Base-by-base conservation (phyloP, 1,140 invertebrate genomes). In the Popillia japonica region DNA sequence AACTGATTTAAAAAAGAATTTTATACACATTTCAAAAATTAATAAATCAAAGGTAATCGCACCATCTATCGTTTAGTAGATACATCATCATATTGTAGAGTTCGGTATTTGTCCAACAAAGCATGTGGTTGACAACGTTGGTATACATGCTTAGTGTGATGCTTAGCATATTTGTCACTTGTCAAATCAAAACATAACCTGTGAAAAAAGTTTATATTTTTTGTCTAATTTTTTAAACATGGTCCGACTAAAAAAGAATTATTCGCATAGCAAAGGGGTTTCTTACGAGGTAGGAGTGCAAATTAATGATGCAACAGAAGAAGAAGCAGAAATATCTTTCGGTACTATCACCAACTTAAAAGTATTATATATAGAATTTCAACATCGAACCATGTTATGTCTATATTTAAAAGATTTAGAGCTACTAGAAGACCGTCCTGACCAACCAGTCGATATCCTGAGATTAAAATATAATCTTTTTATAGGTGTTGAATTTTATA, bases 121-220 rank as follows among this genome's bases (percentile, higher is more conserved):
- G 48, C 48, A 4, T 34, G 27, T 34, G 27, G 27, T 34, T 34
- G 27, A 34, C 27, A 34, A 34, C 27, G 27, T 34, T 34, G 27
- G 27, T 34, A 34, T 34, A 34, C 4, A 34, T 34, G 27, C 2
- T 34, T 34, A 4, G 27, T 34, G 4, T 34, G 27, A 1, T 34
- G 27, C n/a, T n/a, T n/a, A n/a, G n/a, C n/a, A n/a, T n/a, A n/a
- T n/a, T n/a, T n/a, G 27, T 34, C 27, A 34, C 1, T 34, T 34
- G 27, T 34, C 27, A 34, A 34, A 4, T 34, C 27, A 48, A 48
- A 48, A 48, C 44, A 48, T 48, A 42, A 42, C 41, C 41, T 55
- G 48, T 55, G 48, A 55, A 6, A 55, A n/a, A n/a, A 55, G 48
- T 55, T 55, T 55, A 14, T 55, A 55, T 55, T 55, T 55, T 48